A percentile compares a stretch with the other conserved stretches of the same genome.
These are phyloP conservation scores for Todiramphus chloris DNA, from an alignment of 2,113 vertebrate species.

Conservation along the genomic window DNA sequence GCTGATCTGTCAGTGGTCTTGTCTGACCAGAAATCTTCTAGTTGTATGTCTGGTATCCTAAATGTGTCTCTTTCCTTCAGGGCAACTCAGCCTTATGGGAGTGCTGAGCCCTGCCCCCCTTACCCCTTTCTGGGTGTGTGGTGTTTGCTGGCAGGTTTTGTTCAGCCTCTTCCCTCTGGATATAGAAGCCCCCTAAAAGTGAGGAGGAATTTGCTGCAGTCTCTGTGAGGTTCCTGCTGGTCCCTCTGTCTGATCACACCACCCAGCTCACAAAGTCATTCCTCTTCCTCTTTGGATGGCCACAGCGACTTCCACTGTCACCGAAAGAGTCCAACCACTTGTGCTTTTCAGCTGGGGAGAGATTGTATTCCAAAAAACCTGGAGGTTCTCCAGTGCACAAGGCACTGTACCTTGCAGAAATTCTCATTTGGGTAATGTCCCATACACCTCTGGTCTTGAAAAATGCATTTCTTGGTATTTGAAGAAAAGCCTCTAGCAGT, in stretches of 20 bases:
- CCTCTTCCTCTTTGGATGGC: too few relatives aligned
- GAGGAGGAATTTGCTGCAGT: background rate
- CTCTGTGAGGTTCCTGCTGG: background rate
- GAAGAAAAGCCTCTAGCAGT: background rate
- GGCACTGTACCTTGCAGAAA: background rate
- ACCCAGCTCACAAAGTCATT: too few relatives aligned
- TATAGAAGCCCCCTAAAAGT: background rate
- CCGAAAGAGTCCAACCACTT: background rate
- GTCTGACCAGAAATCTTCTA: background rate
- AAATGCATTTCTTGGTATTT: slow-evolving; percentile 3
- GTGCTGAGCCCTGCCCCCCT: background rate
- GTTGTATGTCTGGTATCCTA: background rate
- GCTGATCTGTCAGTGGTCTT: background rate
- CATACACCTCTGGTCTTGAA: background rate
- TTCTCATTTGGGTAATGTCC: background rate
- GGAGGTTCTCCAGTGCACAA: background rate
- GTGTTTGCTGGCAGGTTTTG: background rate
- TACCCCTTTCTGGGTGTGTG: background rate
- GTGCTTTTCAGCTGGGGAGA: background rate
- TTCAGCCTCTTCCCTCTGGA: background rate
- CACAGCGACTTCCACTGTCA: too few relatives aligned
- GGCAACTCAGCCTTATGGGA: background rate
- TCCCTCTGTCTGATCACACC: too few relatives aligned
- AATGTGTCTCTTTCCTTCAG: background rate
- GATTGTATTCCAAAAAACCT: background rate